Evolutionary conservation across 2,888 invertebrate species (phyloP), one percentile per base, ranked within the genome.

Genomic region (Eretmocerus hayati): DNA sequence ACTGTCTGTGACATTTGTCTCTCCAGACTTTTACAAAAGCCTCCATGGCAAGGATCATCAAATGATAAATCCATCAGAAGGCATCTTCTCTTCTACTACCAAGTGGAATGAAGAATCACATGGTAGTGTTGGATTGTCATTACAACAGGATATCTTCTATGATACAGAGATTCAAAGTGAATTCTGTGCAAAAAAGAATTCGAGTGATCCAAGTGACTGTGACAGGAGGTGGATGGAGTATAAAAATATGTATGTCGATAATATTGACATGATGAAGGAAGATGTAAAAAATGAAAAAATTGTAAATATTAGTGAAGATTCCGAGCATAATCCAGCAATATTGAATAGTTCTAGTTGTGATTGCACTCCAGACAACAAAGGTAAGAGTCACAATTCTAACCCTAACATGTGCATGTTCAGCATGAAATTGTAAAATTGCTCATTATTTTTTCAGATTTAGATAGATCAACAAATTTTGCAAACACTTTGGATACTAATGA

Each of bases 1-100:
- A 0, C 49, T 66, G 9, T 66, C 64, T 2, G 64, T 65, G 20
- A 66, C 65, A 3, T 53, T 66, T 6, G 62, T 60, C 30, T 54
- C 63, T 4, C 58, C 57, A 2, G 60, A 62, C 20, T 56, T 65
- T 38, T 59, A 61, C 23, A 59, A 62, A 52, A 57, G 55, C 36
- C 48, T 62, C 33, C 49, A 22, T 20, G 59, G 56, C 36, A 57
- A 41, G 36, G 58, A 60, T 4, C 36, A 52, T 13, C 26, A 53
- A 18, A 3, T 50, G 36, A 33, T 32, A 1, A 30, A 37, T 22
- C 22, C 46, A 9, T 8, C 39, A 2, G 15, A 35, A 15, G 32
- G 9, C 6, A 36, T 50, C 21, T 23, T 13, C 18, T 23, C 40
- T 15, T 22, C 36, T 5, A n/a, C 26, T 16, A 48, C 45, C 42